Percentiles rank a stretch among this genome's conserved stretches.
Evolutionary conservation across 1,140 invertebrate genomes (phyloP).

Genomic region (Vanessa atalanta): DNA sequence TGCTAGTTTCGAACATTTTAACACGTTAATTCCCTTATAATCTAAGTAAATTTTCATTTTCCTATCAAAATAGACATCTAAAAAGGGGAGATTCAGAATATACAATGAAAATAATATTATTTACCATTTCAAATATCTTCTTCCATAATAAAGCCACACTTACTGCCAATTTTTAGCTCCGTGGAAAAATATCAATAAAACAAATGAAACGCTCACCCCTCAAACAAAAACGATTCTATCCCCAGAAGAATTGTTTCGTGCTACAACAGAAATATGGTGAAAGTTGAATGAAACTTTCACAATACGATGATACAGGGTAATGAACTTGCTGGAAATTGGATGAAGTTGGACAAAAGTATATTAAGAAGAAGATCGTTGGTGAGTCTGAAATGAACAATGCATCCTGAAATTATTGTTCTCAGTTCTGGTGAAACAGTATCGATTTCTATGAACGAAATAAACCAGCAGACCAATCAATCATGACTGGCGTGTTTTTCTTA

Average conservation of each 20-base stretch:
- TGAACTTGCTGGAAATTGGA: slow-evolving; percentile 2
- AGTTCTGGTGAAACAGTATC: no score
- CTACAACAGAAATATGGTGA: slow-evolving; percentile 2
- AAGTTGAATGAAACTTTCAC: slow-evolving; percentile 6
- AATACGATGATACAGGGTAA: slow-evolving; percentile 8
- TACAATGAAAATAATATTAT: neutral
- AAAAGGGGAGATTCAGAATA: neutral
- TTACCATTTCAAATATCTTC: neutral
- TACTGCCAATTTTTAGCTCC: slow-evolving; percentile 2
- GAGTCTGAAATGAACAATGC: neutral
- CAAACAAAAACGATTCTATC: slow-evolving; percentile 6
- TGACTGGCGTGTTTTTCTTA: no score
- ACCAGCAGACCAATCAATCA: no score
- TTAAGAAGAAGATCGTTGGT: neutral
- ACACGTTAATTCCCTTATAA: neutral
- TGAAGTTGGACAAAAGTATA: neutral
- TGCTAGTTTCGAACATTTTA: no score
- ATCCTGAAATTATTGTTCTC: neutral
- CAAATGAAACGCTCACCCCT: neutral
- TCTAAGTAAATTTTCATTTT: neutral
- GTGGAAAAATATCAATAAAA: slow-evolving; percentile 14
- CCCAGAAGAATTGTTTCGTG: neutral
- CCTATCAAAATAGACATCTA: neutral
- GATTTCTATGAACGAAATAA: no score
- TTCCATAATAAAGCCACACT: neutral